These are phyloP conservation scores for Iphiclides podalirius DNA, from an alignment of 2,888 invertebrate species.

Conservation along the genomic window DNA sequence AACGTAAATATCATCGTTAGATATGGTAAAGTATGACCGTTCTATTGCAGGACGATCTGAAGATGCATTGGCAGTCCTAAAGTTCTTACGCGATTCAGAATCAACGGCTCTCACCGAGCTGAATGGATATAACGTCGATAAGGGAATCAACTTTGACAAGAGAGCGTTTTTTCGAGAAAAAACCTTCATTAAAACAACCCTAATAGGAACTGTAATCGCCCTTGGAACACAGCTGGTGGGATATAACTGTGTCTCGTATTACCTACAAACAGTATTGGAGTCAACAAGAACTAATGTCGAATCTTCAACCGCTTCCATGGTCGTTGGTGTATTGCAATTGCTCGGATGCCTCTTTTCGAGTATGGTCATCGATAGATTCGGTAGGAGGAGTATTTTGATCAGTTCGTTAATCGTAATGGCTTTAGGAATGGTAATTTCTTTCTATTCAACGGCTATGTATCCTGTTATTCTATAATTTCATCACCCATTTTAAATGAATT, in stretches of 20 bases:
- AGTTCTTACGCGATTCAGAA: slow-evolving; percentile 48
- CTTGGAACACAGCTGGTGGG: slow-evolving; percentile 42
- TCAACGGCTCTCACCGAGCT: slow-evolving; percentile 45
- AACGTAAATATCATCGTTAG: no score
- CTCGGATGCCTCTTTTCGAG: slow-evolving; percentile 45
- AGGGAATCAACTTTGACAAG: slow-evolving; percentile 6
- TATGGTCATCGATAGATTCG: slow-evolving; percentile 42
- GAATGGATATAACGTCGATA: slow-evolving; percentile 42
- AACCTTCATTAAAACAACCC: slow-evolving; percentile 27
- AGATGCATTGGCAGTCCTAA: slow-evolving; percentile 47
- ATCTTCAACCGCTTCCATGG: slow-evolving; percentile 48
- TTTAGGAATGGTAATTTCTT: slow-evolving; percentile 44
- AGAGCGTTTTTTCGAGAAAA: not conserved
- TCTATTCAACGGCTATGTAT: no score
- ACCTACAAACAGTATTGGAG: slow-evolving; percentile 53
- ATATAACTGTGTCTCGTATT: slow-evolving; percentile 50
- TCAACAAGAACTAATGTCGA: slow-evolving; percentile 49
- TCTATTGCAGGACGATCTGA: slow-evolving; percentile 41
- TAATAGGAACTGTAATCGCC: slow-evolving; percentile 37
- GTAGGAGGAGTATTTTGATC: slow-evolving; percentile 42
- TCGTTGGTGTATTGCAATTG: slow-evolving; percentile 52
- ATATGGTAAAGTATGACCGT: no score
- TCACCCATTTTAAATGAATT: no score
- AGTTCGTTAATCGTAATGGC: slow-evolving; percentile 35
- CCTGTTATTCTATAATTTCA: no score